Base-by-base conservation (phyloP, 2,888 invertebrate genomes). In the Temnothorax ravouxi region DNA sequence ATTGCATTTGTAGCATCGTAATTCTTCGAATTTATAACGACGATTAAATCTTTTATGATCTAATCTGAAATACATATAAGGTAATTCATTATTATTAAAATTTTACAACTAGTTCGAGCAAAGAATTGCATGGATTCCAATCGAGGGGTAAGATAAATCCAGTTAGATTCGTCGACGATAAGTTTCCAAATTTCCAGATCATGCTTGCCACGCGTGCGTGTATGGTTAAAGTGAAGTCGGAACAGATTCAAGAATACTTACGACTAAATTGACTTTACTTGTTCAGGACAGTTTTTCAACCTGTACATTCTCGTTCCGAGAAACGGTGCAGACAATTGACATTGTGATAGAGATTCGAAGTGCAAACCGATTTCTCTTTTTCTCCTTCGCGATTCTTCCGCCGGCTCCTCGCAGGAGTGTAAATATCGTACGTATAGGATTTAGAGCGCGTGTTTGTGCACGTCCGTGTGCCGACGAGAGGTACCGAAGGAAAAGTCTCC, bases 261-360 rank as follows among this genome's bases (percentile, higher is more conserved):
- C 44, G 21, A 34, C 21, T 74, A 61, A 67, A 79, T 83, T 61
- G 25, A 44, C 50, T 9, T 50, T 15, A 25, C 56, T 34, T 18
- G 50, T 38, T n/a, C 72, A 3, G 5, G 5, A 29, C 9, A 47
- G 54, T 38, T 61, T 61, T 59, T 52, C 41, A 62, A 6, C 38
- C 59, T 47, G 29, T 54, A 50, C 52, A 67, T 25, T 41, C 47
- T 66, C 67, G 25, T 47, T 34, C n/a, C 38, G 54, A 25, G 11
- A 34, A 54, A 72, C 34, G 47, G 44, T 15, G 34, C 50, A 66
- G 83, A 84, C 79, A 64, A 86, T 84, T 67, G 80, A 80, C 82
- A 75, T 85, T 71, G 54, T 67, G 86, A 85, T 67, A 88, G 86
- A 88, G 86, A 88, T 89, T 88, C 52, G 82, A 86, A 71, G 52